A percentile compares a stretch with the other conserved stretches of the same genome.
Evolutionary conservation across 2,113 vertebrate species (phyloP).

Genomic region (Rafetus swinhoei): DNA sequence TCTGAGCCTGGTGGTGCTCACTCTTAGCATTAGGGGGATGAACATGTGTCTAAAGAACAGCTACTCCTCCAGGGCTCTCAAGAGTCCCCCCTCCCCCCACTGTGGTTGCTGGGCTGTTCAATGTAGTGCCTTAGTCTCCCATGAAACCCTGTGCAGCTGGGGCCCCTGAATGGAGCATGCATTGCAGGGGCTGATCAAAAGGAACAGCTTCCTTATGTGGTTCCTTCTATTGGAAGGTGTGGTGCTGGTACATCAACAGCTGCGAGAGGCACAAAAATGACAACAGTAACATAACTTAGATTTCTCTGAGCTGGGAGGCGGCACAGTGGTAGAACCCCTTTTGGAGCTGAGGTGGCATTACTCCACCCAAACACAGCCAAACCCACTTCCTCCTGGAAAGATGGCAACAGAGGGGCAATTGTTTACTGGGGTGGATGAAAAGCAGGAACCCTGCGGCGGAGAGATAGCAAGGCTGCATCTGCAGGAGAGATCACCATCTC

Average conservation of each 20-base stretch:
- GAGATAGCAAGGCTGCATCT: neutral
- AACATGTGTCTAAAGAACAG: neutral
- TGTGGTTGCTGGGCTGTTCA: neutral
- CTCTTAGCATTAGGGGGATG: neutral
- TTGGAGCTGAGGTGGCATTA: conserved; percentile 14
- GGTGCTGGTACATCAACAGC: neutral
- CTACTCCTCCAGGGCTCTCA: neutral
- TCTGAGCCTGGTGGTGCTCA: neutral
- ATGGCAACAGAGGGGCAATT: neutral
- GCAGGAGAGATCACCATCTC: neutral
- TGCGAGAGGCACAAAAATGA: neutral
- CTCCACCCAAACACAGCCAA: conserved; percentile 41
- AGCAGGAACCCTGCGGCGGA: neutral
- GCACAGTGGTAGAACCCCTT: neutral
- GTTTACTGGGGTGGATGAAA: neutral
- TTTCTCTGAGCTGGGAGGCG: conserved; percentile 1
- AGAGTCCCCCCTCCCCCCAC: too few species aligned
- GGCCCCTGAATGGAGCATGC: neutral
- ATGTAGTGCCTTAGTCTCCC: neutral
- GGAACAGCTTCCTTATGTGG: neutral
- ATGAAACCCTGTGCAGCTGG: neutral
- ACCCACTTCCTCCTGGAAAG: neutral
- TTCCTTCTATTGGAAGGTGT: neutral
- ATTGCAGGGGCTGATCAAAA: neutral
- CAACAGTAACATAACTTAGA: neutral